These are phyloP conservation scores for Oreochromis mossambicus DNA, from an alignment of 2,797 vertebrate species.

Conservation along the genomic window DNA sequence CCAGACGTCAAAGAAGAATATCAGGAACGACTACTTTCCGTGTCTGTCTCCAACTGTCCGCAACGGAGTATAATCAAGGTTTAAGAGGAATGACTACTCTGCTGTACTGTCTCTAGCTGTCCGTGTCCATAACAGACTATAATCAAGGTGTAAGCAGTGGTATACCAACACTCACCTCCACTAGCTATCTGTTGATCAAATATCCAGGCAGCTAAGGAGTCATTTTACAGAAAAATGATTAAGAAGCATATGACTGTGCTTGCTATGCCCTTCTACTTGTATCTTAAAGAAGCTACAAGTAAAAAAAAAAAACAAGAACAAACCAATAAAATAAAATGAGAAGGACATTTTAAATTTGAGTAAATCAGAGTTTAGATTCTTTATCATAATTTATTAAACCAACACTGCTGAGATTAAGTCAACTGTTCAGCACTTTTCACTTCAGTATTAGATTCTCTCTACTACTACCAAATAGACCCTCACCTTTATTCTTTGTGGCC, in stretches of 20 bases:
- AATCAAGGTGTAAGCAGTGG: neutral
- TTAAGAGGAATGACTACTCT: neutral
- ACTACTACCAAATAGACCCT: neutral
- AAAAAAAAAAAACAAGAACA: neutral
- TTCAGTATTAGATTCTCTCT: neutral
- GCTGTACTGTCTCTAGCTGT: neutral
- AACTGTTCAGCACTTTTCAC: neutral
- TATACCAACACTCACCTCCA: slow-evolving; percentile 8
- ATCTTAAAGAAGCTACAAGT: neutral
- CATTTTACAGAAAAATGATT: slow-evolving; percentile 36
- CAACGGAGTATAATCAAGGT: neutral
- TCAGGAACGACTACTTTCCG: neutral
- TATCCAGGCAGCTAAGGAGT: slow-evolving; percentile 27
- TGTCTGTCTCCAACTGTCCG: neutral
- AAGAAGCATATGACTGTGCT: neutral
- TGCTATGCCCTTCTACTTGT: neutral
- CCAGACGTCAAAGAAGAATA: neutral
- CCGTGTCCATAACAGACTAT: neutral
- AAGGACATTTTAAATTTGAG: neutral
- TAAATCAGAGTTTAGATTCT: neutral
- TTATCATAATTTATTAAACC: neutral
- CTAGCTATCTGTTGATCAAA: slow-evolving; percentile 56
- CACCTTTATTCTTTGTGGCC: neutral
- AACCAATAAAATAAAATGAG: neutral
- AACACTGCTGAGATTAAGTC: neutral